Evolutionary conservation across 2,888 invertebrate genomes (phyloP), one percentile per base, ranked within the genome.

Genomic region (Eucriotettix oculatus): DNA sequence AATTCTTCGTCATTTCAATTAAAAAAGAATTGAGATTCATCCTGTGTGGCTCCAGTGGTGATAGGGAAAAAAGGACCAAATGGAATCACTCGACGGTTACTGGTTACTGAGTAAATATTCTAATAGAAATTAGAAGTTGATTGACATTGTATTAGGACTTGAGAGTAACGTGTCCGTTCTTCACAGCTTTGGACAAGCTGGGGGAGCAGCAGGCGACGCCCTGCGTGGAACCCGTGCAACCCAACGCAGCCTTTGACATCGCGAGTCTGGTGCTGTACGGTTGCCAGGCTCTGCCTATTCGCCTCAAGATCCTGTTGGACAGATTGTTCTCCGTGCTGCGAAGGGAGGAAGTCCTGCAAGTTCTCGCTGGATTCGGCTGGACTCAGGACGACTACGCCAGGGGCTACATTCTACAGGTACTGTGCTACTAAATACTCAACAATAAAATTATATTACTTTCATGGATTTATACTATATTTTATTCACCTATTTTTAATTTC

Each of bases 301-400:
- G 85, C 60, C 79, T 86, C 67, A 86, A 86, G 77, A 85, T 86
- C 67, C 78, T 86, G 57, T 80, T 86, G 69, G 86, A 87, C 74
- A 76, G 84, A 68, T 79, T 87, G 70, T 85, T 87, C 76, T 81
- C 82, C 71, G 83, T 84, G 68, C 79, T 87, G 66, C 81, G 81
- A 68, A 80, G 82, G 71, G 84, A 85, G 68, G 84, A 86, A 75
- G 85, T 86, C 70, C 76, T 83, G 65, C 83, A 82, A 71, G 81
- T 86, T 65, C 78, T 86, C 71, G 80, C 84, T 73, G 84, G 84
- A 66, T 86, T 86, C 73, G 86, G 86, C 68, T 87, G 87, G 86
- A 83, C 84, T 60, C 82, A 82, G 73, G 85, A 86, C 72, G 86
- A 86, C 76, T 86, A 86, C 77, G 80, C 83, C 65, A 76, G 86